Evolutionary conservation across 2,113 vertebrate species (phyloP).

Genomic region (Siniperca knerii): DNA sequence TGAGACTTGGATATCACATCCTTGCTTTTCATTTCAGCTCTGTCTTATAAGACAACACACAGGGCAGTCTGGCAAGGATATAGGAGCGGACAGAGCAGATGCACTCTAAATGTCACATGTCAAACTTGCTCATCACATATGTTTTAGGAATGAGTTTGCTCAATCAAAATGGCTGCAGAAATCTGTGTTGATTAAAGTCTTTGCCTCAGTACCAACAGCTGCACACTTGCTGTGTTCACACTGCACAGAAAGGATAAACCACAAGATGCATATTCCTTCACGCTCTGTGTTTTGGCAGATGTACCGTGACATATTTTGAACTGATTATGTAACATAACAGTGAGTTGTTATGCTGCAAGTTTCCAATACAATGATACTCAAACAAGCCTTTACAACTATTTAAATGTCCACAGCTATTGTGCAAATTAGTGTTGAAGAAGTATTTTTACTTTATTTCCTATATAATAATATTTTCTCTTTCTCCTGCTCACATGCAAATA

Average conservation of each 20-base stretch:
- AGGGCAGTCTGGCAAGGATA: not conserved
- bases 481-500: not conserved
- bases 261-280: slow-evolving; percentile 13
- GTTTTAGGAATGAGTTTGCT: slow-evolving; percentile 7
- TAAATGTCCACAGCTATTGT: not conserved
- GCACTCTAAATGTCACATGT: slow-evolving; percentile 6
- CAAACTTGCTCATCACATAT: not conserved
- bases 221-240: slow-evolving; percentile 26
- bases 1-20: slow-evolving; percentile 5
- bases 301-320: slow-evolving; percentile 29
- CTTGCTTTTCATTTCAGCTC: slow-evolving; percentile 19
- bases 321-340: slow-evolving; percentile 25
- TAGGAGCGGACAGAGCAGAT: not conserved
- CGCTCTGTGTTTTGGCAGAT: slow-evolving; percentile 5
- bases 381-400: not conserved
- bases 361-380: slow-evolving; percentile 1
- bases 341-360: not conserved
- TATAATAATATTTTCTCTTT: not conserved
- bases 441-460: not conserved
- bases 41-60: not conserved
- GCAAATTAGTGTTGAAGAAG: not conserved
- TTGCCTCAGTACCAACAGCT: slow-evolving; percentile 10
- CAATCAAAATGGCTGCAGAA: slow-evolving; percentile 10
- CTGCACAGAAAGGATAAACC: slow-evolving; percentile 14
- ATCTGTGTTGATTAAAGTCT: slow-evolving; percentile 16